Base-by-base conservation (phyloP, 2,888 invertebrate genomes). In the Stenchaetothrips biformis region DNA sequence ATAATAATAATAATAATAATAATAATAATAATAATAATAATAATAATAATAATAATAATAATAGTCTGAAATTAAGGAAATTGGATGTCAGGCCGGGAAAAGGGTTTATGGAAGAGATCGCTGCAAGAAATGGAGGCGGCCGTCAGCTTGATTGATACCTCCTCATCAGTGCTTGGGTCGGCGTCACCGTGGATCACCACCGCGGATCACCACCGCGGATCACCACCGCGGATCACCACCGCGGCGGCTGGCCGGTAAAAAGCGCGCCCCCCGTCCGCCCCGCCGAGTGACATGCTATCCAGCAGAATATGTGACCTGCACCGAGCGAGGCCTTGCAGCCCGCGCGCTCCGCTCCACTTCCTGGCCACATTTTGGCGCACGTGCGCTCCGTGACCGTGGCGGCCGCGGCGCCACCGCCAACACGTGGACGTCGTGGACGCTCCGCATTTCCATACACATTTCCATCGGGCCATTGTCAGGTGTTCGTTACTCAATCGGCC, bases 401-500 rank as follows among this genome's bases (percentile, higher is more conserved):
- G 53, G 18, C 53, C 53, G 13, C 13, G 18, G 53, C 53, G 53
- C 53, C 13, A n/a, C 53, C 53, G 13, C 59, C 59, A 4, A 53
- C 53, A 18, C 18, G 53, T 53, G 53, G 13, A 18, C 16, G 53
- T 18, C 13, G 53, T 13, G 18, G 53, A 53, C 53, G 53, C 37
- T 1, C 13, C 7, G 67, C 67, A 74, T 74, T 74, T 25, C 67
- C 67, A 74, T 74, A 74, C 67, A 13, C 59, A 37, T 37, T 37
- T 37, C 37, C 37, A 37, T 37, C 37, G 37, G 37, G 3, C 67
- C 67, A 74, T 74, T 74, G 67, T 74, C 67, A 74, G 37, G 37
- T 37, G 67, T 74, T 74, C 67, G 67, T 74, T 74, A 74, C 67
- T 74, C 67, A 74, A 74, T 74, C 67, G 67, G 21, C 67, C 67